Evolutionary conservation across 2,113 vertebrate genomes (phyloP), one percentile per base, ranked within the genome.

Genomic region (Bambusicola thoracicus): DNA sequence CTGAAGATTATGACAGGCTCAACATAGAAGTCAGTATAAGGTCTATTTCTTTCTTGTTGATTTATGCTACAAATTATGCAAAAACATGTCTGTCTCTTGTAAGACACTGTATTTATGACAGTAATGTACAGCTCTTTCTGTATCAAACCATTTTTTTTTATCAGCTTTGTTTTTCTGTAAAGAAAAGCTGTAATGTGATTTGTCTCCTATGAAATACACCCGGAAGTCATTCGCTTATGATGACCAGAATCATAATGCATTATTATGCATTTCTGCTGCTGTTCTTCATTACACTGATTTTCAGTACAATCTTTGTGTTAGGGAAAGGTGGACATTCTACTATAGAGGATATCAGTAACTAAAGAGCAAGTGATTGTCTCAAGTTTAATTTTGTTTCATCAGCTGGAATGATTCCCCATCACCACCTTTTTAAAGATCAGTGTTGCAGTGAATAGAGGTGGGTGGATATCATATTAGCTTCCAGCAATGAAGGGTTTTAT

Each of bases 361-460:
- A 32, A 59, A 70, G 75, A 79, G 48, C 46, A 88, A 94, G 84
- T 75, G 43, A 61, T 78, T 93, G 72, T 76, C 46, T 90, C n/a
- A 24, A 61, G 21, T 89, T 90, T 69, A 72, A 40, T 93, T 90
- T 92, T 41, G 65, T 68, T 93, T 89, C 63, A 3, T 93, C 73
- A 81, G 51, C 41, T 93, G 84, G 81, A 92, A 89, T 62, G 43
- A 30, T 72, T 87, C 89, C 79, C 63, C 90, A 19, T 0, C 95
- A 38, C 89, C 48, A 79, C 36, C 19, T 84, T 94, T 93, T 72
- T 75, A 81, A 88, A 88, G 61, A 78, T 67, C 63, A 69, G 21
- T 25, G 74, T 94, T 85, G 74, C 63, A 82, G 59, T 87, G 84
- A 89, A 77, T 70, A 92, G 87, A 59, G 13, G 93, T 87, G 75